Percentiles rank a stretch among this genome's conserved stretches.
Conservation (phyloP, 2,888 invertebrate genomes). For the Cerceris rybyensis region DNA sequence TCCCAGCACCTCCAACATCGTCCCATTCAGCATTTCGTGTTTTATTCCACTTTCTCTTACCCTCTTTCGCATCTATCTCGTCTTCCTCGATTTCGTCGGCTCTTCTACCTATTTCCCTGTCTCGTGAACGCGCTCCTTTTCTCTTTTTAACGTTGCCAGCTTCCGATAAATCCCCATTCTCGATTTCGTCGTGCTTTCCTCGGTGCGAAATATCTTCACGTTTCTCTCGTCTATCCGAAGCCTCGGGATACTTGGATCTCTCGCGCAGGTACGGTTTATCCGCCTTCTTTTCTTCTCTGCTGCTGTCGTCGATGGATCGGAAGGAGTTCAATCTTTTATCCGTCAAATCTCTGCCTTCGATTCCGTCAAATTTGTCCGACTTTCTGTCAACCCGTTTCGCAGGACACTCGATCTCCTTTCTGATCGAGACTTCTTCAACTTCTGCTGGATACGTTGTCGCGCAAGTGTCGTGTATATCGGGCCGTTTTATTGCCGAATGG, state of each 20-base stretch:
- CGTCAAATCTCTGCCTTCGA: slow-evolving; percentile 24
- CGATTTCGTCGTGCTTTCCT: slow-evolving; percentile 21
- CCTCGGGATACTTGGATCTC: slow-evolving; percentile 15
- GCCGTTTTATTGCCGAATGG: slow-evolving; percentile 9
- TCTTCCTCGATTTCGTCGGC: slow-evolving; percentile 18
- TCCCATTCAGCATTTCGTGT: neutral
- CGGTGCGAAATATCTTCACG: slow-evolving; percentile 43
- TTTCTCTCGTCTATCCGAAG: slow-evolving; percentile 35
- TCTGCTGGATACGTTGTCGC: slow-evolving; percentile 6
- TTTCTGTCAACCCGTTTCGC: neutral
- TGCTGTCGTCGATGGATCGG: neutral
- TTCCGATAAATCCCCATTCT: slow-evolving; percentile 16
- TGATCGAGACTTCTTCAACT: neutral
- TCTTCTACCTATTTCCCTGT: slow-evolving; percentile 10
- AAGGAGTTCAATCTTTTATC: neutral
- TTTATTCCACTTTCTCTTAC: neutral
- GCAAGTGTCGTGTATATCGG: neutral
- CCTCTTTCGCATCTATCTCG: neutral
- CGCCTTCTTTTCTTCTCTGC: neutral
- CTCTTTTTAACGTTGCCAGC: too few species aligned
- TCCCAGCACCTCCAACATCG: neutral
- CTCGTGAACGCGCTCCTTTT: too few species aligned
- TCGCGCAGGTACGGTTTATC: slow-evolving; percentile 18
- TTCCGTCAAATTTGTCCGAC: slow-evolving; percentile 27
- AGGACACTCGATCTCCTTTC: neutral